Evolutionary conservation across 2,113 vertebrate species (phyloP).

Genomic region (Rhabdomys dilectus): DNA sequence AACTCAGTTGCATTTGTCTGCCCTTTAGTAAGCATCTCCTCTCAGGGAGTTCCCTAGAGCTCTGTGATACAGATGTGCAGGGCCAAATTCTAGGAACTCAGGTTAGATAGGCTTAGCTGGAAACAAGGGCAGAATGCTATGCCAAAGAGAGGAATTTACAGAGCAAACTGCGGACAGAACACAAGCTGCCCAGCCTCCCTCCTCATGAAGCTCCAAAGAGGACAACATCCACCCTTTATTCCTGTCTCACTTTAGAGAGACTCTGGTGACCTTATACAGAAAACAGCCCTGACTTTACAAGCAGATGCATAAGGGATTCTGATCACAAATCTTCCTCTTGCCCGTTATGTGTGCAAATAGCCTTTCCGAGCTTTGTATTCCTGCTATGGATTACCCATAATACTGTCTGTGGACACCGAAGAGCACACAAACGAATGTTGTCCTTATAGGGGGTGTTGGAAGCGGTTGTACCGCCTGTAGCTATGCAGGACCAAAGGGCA

Average conservation of each 20-base stretch:
- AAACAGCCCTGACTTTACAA: not conserved
- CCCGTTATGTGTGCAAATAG: not conserved
- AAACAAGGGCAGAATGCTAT: not conserved
- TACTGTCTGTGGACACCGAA: not conserved
- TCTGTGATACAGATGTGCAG: not conserved
- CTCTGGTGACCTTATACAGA: not conserved
- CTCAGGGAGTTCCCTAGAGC: not conserved
- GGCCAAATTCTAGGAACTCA: not conserved
- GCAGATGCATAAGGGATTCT: not conserved
- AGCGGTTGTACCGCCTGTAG: fast-evolving
- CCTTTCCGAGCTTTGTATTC: not conserved
- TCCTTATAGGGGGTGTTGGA: not conserved
- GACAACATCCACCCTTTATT: not conserved
- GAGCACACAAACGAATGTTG: not conserved
- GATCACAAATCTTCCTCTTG: not conserved
- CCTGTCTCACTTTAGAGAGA: constrained; percentile 1
- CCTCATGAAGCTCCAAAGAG: fast-evolving
- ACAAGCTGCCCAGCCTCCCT: not conserved
- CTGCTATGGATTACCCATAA: not conserved
- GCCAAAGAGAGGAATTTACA: not conserved
- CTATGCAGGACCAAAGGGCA: fast-evolving
- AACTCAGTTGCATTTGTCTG: not conserved
- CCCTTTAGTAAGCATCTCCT: not conserved
- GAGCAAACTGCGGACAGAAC: fast-evolving
- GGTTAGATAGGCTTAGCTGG: not conserved